phyloP scores from a whole-genome alignment of 2,888 invertebrate genomes.

The Stenodera caucasica region DNA sequence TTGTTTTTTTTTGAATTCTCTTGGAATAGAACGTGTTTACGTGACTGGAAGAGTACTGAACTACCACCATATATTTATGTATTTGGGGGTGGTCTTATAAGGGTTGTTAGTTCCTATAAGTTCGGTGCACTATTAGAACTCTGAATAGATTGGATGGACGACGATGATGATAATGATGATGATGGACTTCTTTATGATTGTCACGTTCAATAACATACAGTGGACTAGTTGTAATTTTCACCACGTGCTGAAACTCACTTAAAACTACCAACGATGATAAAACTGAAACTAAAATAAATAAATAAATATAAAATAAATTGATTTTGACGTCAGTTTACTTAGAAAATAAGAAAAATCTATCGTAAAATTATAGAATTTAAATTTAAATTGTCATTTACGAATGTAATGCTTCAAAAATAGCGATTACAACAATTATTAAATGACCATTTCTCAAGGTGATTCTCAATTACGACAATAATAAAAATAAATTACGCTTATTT shows the following conservation, averaged over 20 bases:
- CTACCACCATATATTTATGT: not conserved
- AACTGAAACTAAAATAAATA: too few relatives aligned
- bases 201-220: constrained; percentile 30
- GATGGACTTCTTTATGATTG: constrained; percentile 27
- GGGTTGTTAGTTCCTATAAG: not conserved
- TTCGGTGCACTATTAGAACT: constrained; percentile 21
- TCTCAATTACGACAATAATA: not conserved
- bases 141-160: constrained; percentile 20
- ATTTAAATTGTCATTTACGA: not conserved
- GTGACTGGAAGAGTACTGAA: not conserved
- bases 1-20: not conserved
- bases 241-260: constrained; percentile 24
- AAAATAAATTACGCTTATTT: too few relatives aligned
- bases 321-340: not conserved
- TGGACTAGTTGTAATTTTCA: constrained; percentile 27
- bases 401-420: constrained; percentile 2
- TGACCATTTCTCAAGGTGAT: constrained; percentile 6
- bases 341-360: constrained; percentile 4
- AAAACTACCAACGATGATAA: not conserved
- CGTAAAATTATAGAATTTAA: not conserved
- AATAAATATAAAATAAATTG: too few relatives aligned
- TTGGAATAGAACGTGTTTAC: not conserved
- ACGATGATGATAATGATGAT: too few relatives aligned
- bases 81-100: not conserved
- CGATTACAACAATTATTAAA: constrained; percentile 2